A percentile compares a stretch with the other conserved stretches of the same genome.
These are phyloP conservation scores for Melinaea menophilus DNA, from an alignment of 2,888 invertebrate genomes.

Conservation along the genomic window DNA sequence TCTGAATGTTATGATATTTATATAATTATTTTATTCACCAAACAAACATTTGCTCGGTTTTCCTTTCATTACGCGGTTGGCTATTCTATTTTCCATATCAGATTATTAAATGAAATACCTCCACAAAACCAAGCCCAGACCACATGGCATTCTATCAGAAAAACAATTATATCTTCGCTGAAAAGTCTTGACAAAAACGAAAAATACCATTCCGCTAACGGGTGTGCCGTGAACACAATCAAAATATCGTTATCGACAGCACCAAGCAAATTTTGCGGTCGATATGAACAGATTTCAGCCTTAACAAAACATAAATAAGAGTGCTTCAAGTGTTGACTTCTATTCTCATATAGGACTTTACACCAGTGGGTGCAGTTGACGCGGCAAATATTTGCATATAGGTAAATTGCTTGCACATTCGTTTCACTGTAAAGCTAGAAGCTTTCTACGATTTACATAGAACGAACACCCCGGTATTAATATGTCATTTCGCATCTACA, in stretches of 20 bases:
- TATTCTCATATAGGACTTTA: slow-evolving; percentile 7
- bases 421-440: slow-evolving; percentile 10
- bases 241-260: slow-evolving; percentile 37
- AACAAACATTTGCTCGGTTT: not conserved
- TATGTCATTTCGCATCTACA: not conserved
- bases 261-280: slow-evolving; percentile 10
- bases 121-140: not conserved
- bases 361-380: slow-evolving; percentile 16
- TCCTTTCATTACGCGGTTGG: not conserved
- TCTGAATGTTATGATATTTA: not conserved
- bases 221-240: slow-evolving; percentile 35
- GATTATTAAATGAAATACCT: not conserved
- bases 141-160: not conserved
- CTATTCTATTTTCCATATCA: not conserved
- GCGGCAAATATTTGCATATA: slow-evolving; percentile 44
- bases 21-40: not conserved
- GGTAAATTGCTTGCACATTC: slow-evolving; percentile 41
- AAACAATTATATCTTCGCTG: slow-evolving; percentile 10
- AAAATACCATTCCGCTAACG: slow-evolving; percentile 27
- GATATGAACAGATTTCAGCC: slow-evolving; percentile 1
- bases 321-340: slow-evolving; percentile 2
- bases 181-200: slow-evolving; percentile 14
- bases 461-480: not conserved
- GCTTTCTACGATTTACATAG: slow-evolving; percentile 3
- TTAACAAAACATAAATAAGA: slow-evolving; percentile 13